phyloP scores from a whole-genome alignment of 2,888 invertebrate genomes.

The Campoplex capitator region DNA sequence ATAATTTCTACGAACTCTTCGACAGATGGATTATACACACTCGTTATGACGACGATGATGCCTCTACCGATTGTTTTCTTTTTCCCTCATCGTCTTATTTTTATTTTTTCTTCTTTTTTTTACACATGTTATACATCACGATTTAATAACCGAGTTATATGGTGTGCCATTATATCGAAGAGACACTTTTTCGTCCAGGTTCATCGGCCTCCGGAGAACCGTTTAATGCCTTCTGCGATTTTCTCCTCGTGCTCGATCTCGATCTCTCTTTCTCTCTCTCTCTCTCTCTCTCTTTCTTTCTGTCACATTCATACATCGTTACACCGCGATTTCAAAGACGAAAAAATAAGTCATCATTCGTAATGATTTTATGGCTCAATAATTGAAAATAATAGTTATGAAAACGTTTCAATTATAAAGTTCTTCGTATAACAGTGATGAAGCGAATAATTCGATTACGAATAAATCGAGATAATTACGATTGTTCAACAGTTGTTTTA shows the following conservation, averaged over 20 bases:
- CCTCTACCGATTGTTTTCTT: constrained; percentile 52
- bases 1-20: constrained; percentile 75
- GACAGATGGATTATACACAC: constrained; percentile 73
- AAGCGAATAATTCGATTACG: neutral
- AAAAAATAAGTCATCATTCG: constrained; percentile 15
- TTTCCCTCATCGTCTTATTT: neutral
- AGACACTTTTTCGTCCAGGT: constrained; percentile 33
- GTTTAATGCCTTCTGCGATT: constrained; percentile 12
- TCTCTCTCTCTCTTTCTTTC: neutral
- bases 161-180: constrained; percentile 26
- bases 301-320: neutral
- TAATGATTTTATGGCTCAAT: constrained; percentile 11
- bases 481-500: neutral
- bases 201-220: constrained; percentile 45
- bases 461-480: neutral
- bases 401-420: constrained; percentile 17
- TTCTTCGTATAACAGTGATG: neutral
- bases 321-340: neutral
- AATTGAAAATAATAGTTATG: constrained; percentile 16
- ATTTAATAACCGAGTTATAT: constrained; percentile 47
- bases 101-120: neutral
- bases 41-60: constrained; percentile 72
- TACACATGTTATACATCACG: constrained; percentile 26
- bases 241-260: constrained; percentile 7
- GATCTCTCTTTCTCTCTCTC: neutral